Percentiles rank a stretch among this genome's conserved stretches.
These are phyloP conservation scores for Zaprionus ornatus DNA, from an alignment of 1,140 invertebrate species.

Conservation along the genomic window DNA sequence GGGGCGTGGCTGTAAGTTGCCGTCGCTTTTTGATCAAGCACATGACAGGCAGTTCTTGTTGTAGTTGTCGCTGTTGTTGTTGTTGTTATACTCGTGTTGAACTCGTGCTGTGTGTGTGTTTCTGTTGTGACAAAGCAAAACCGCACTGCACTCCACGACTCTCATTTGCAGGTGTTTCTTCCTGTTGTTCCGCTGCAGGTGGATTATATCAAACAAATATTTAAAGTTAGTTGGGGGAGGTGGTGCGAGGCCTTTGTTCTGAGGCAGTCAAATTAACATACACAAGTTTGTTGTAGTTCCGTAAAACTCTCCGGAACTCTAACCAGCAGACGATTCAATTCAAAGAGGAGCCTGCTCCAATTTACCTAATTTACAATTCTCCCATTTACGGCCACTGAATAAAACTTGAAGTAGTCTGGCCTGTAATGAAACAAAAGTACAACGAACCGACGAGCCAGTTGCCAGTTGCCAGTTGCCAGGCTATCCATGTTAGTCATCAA, in stretches of 20 bases:
- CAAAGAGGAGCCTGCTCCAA: conserved; percentile 4
- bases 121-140: conserved; percentile 38
- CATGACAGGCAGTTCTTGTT: not conserved
- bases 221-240: not conserved
- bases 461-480: not conserved
- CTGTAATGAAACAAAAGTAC: conserved; percentile 7
- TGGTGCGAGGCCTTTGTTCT: not conserved
- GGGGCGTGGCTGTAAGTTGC: not conserved
- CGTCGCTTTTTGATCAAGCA: conserved; percentile 3
- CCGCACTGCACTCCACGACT: conserved; percentile 25
- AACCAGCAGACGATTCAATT: conserved; percentile 4
- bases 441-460: not conserved
- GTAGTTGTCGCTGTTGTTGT: not conserved
- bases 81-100: conserved; percentile 25
- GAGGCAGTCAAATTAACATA: not conserved
- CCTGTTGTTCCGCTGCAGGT: not conserved
- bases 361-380: conserved; percentile 58
- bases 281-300: not conserved
- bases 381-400: conserved; percentile 30
- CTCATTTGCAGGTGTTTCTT: conserved; percentile 19
- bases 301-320: not conserved
- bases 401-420: conserved; percentile 44
- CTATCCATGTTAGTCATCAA: not conserved
- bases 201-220: not conserved
- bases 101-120: conserved; percentile 26